Evolutionary conservation across 1,140 invertebrate genomes (phyloP), one percentile per base, ranked within the genome.

Genomic region (Cepaea nemoralis): DNA sequence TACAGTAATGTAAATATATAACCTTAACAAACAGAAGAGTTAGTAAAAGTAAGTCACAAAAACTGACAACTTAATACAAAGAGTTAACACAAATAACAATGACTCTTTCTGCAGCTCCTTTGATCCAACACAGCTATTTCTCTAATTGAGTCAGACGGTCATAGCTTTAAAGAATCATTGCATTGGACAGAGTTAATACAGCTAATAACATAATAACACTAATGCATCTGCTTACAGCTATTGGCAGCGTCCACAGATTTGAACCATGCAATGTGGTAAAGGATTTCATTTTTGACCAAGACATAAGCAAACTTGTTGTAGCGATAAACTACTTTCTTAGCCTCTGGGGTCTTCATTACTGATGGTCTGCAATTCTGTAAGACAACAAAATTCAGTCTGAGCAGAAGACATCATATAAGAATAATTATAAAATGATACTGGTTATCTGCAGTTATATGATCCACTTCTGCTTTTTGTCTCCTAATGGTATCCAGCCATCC

Each of bases 281-380:
- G 79, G 24, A 90, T 84, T 82, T 92, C 91, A 86, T 87, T 91
- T 80, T 91, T 87, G 0, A 91, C 45, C 22, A 92, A 83, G 2
- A 88, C 84, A 76, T 83, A 81, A 22, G 88, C 88, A 35, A 91
- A 77, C 82, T 85, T 86, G 83, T 96, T 96, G 81, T 94, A 96
- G 42, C 94, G 88, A 78, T 83, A 86, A 5, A 92, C 85, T 48
- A 88, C 88, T 67, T 84, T 86, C 84, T 86, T 90, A 5, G 87
- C 85, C 66, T 90, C 88, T 45, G 31, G 5, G 10, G 78, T 71
- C 48, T 80, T 80, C 78, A 80, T 71, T 31, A 80, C 48, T 42
- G 67, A 80, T 31, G 78, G 78, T n/a, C 78, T 59, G 69, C 45
- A 40, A 33, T 73, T 71, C 78, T 80, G 45, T 79, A 0, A 40